phyloP scores from a whole-genome alignment of 2,797 vertebrate genomes.

The Gila robusta region DNA sequence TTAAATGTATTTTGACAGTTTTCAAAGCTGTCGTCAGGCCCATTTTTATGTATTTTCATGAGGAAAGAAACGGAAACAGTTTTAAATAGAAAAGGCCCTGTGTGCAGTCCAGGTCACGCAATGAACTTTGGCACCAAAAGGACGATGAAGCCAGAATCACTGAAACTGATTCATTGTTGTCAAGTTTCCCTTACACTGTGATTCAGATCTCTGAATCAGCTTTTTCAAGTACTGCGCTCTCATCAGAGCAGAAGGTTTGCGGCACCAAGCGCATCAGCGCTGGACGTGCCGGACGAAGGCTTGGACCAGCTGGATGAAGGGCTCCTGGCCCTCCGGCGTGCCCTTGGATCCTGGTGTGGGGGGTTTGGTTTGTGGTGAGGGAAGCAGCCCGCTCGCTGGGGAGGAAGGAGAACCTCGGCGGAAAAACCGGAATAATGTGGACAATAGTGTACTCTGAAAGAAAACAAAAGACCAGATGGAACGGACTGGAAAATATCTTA shows the following conservation, averaged over 20 bases:
- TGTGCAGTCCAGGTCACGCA: background rate
- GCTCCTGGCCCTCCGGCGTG: conserved; percentile 91
- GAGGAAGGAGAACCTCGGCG: conserved; percentile 92
- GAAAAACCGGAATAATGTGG: conserved; percentile 92
- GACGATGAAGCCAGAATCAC: background rate
- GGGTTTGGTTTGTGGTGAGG: conserved; percentile 88
- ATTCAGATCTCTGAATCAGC: conserved; percentile 22
- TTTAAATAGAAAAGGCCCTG: conserved; percentile 34
- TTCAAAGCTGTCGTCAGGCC: background rate
- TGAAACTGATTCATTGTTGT: conserved; percentile 21
- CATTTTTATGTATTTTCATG: background rate
- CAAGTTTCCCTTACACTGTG: background rate
- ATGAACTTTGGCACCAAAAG: conserved; percentile 21
- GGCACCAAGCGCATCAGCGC: conserved; percentile 74
- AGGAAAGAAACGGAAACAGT: background rate
- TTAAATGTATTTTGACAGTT: conserved; percentile 1
- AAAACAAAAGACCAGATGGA: background rate
- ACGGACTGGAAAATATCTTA: background rate
- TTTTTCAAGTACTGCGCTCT: background rate
- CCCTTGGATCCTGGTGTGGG: conserved; percentile 81
- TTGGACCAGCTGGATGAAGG: conserved; percentile 94
- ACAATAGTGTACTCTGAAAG: conserved; percentile 91
- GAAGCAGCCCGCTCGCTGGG: conserved; percentile 86
- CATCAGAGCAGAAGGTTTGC: background rate
- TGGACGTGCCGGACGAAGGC: conserved; percentile 94